Evolutionary conservation across 1,140 invertebrate species (phyloP).

Genomic region (Teleogryllus occipitalis): DNA sequence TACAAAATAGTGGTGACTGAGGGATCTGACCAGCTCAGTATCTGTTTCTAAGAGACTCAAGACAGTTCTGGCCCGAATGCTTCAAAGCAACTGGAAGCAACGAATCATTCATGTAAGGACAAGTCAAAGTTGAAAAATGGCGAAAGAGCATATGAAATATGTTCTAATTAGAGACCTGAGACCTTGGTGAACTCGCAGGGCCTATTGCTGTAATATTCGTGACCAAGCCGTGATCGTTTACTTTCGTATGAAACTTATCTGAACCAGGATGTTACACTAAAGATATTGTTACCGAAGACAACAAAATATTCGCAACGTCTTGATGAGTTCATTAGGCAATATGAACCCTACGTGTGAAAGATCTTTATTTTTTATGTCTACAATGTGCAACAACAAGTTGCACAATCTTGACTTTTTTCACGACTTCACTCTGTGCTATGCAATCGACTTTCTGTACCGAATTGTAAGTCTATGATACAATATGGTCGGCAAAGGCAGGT

Average conservation of each 20-base stretch:
- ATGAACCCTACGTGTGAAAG: background rate
- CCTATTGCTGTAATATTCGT: background rate
- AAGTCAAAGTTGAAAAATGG: background rate
- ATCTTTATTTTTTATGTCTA: background rate
- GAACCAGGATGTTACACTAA: background rate
- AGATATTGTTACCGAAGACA: conserved; percentile 9
- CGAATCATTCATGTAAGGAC: background rate
- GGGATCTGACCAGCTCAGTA: background rate
- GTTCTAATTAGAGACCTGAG: background rate
- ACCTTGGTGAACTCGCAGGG: background rate
- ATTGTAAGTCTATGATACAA: background rate
- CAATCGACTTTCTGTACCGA: background rate
- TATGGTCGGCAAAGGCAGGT: background rate
- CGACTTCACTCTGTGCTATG: background rate
- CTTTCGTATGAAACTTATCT: background rate
- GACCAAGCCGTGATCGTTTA: background rate
- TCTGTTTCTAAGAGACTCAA: background rate
- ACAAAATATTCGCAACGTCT: background rate
- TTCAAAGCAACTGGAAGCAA: too few species aligned
- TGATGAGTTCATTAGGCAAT: conserved; percentile 2
- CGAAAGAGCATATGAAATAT: background rate
- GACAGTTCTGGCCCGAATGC: background rate
- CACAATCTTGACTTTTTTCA: background rate
- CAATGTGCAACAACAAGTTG: background rate
- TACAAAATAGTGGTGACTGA: background rate